Evolutionary conservation across 1,140 invertebrate species (phyloP).

Genomic region (Ctenoplectra terminalis): DNA sequence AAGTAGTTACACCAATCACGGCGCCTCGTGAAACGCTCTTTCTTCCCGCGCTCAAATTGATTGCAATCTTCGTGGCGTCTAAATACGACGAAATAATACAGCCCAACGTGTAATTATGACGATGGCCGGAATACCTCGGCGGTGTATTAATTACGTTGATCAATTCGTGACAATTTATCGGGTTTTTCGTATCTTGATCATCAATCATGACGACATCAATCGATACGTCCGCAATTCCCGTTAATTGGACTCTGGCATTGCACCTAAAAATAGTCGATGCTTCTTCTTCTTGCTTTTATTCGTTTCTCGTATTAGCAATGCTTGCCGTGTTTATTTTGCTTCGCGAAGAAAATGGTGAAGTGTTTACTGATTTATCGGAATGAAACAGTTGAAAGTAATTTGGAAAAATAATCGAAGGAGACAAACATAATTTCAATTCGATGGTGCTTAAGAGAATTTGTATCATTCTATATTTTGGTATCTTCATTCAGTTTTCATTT

Average conservation of each 20-base stretch:
- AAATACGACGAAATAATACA: slow-evolving; percentile 39
- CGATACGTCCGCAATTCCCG: slow-evolving; percentile 27
- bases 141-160: slow-evolving; percentile 56
- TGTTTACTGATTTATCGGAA: not conserved
- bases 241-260: slow-evolving; percentile 14
- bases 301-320: not conserved
- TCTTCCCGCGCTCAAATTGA: slow-evolving; percentile 40
- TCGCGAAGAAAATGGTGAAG: not conserved
- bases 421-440: not conserved
- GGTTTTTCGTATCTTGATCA: slow-evolving; percentile 39
- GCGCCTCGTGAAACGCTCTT: slow-evolving; percentile 20
- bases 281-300: not conserved
- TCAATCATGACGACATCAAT: slow-evolving; percentile 32
- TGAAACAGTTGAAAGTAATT: not conserved
- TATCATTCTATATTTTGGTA: too few relatives aligned
- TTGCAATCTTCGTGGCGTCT: slow-evolving; percentile 42
- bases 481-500: too few relatives aligned
- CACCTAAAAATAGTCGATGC: not conserved
- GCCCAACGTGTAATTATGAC: slow-evolving; percentile 48
- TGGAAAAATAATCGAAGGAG: not conserved
- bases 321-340: too few relatives aligned
- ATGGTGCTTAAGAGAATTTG: too few relatives aligned
- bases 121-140: slow-evolving; percentile 22
- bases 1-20: slow-evolving; percentile 32
- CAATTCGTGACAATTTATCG: slow-evolving; percentile 51